Conservation (phyloP, 1,140 invertebrate species). For the Stratiolaelaps scimitus region DNA sequence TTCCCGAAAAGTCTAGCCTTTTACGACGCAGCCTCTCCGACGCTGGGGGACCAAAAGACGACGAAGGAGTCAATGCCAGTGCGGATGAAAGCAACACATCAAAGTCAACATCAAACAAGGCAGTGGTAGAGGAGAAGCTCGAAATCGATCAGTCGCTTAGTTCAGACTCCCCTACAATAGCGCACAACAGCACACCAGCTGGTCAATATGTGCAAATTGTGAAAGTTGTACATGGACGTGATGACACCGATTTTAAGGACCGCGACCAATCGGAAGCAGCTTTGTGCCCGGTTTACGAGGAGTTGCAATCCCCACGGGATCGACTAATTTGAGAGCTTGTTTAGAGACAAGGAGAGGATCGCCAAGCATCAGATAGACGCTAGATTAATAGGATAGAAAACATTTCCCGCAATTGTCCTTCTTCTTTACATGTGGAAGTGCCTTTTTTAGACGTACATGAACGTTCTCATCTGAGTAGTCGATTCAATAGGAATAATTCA, state of each 20-base stretch:
- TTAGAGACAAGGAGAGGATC: background rate
- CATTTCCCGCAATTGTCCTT: too few species aligned
- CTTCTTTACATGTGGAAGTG: too few species aligned
- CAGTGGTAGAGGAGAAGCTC: background rate
- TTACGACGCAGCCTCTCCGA: slow-evolving; percentile 7
- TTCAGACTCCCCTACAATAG: background rate
- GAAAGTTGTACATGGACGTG: background rate
- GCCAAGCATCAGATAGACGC: too few species aligned
- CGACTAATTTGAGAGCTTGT: slow-evolving; percentile 12
- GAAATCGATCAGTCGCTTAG: background rate
- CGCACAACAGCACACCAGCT: background rate
- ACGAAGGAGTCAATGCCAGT: slow-evolving; percentile 12
- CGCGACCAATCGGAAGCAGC: background rate
- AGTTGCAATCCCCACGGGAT: background rate
- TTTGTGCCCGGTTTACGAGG: slow-evolving; percentile 11
- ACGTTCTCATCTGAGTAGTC: too few species aligned
- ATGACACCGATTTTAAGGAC: background rate
- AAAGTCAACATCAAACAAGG: background rate
- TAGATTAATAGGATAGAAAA: too few species aligned
- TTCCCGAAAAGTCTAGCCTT: slow-evolving; percentile 25
- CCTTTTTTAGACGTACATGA: too few species aligned
- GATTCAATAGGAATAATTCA: too few species aligned
- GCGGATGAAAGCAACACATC: background rate
- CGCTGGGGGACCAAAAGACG: slow-evolving; percentile 10
- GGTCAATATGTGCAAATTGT: background rate